phyloP scores from a whole-genome alignment of 2,113 vertebrate species.

The Sclerurus mexicanus region DNA sequence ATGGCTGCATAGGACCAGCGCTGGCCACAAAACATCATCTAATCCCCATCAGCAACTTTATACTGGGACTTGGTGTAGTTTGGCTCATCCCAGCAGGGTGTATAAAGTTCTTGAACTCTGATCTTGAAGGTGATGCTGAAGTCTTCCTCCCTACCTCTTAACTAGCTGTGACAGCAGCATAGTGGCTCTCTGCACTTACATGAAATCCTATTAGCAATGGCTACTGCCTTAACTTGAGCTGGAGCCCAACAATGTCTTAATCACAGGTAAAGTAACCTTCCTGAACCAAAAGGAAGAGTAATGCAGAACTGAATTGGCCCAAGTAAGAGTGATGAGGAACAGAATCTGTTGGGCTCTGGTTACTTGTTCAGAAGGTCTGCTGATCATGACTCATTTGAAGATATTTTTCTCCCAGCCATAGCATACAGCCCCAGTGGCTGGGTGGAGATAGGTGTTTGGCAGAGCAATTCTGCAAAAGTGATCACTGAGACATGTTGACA shows the following conservation, averaged over 20 bases:
- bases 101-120: not conserved
- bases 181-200: not conserved
- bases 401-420: not conserved
- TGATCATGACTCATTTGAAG: not conserved
- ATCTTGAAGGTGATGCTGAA: not conserved
- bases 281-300: not conserved
- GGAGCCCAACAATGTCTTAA: not conserved
- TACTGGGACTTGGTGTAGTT: not conserved
- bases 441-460: not conserved
- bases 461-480: not conserved
- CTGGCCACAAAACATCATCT: not conserved
- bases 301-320: not conserved
- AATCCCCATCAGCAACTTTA: not conserved
- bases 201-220: not conserved
- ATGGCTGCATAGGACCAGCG: rapidly evolving
- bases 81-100: not conserved
- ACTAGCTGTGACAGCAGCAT: not conserved
- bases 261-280: not conserved
- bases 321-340: not conserved
- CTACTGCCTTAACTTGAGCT: not conserved
- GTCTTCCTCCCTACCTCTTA: not conserved
- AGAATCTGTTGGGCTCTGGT: not conserved
- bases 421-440: not conserved
- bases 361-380: not conserved
- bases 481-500: not conserved